Evolutionary conservation across 2,113 vertebrate species (phyloP).

Genomic region (Cyphomyrus plagiostoma): DNA sequence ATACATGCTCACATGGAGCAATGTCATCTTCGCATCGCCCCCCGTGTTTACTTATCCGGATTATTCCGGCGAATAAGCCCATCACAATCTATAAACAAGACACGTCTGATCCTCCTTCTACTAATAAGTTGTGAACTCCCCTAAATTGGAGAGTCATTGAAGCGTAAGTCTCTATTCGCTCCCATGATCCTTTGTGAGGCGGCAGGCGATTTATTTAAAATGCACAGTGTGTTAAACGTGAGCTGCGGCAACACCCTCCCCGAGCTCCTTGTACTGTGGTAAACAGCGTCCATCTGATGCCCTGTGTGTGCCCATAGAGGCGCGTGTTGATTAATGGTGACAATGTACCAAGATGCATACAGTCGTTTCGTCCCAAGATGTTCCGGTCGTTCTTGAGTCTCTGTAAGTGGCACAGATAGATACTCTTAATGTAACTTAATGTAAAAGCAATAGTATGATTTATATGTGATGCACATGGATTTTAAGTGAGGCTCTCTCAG

Average conservation of each 20-base stretch:
- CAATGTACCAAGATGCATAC: background rate
- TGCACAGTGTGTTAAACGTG: background rate
- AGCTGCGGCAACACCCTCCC: background rate
- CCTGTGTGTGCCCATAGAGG: background rate
- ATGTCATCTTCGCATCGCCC: background rate
- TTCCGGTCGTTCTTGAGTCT: background rate
- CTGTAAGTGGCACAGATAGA: conserved; percentile 15
- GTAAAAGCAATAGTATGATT: conserved; percentile 19
- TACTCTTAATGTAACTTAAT: conserved; percentile 14
- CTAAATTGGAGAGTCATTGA: conserved; percentile 18
- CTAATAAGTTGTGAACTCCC: conserved; percentile 17
- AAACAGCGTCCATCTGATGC: background rate
- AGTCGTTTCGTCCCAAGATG: conserved; percentile 14
- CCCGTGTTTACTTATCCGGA: background rate
- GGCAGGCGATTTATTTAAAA: conserved; percentile 3
- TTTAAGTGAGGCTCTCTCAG: conserved; percentile 10
- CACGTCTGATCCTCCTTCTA: conserved; percentile 11
- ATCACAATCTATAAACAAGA: conserved; percentile 5
- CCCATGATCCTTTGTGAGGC: conserved; percentile 6
- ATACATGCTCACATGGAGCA: background rate
- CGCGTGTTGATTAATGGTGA: background rate
- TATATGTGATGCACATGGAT: conserved; percentile 10
- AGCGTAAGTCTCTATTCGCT: background rate
- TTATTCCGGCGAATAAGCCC: conserved; percentile 8
- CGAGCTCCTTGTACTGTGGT: background rate